Base-by-base conservation (phyloP, 1,140 invertebrate genomes). In the Diploscapter pachys region DNA sequence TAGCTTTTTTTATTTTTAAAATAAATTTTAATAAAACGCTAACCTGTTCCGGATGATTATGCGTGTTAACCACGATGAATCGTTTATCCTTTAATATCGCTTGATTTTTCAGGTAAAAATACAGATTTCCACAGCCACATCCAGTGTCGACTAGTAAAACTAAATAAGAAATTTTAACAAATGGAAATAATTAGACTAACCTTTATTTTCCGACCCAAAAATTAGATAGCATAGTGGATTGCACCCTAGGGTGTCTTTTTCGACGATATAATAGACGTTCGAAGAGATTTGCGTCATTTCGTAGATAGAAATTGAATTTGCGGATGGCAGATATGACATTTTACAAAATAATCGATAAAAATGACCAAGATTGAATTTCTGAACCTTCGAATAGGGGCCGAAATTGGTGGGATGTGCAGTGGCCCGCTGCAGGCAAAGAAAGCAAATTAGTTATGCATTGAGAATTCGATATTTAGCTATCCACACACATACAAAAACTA, bases 11-110 rank as follows among this genome's bases (percentile, higher is more conserved):
- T 52, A 64, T 48, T 71, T 50, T 50, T 6, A 13, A 72, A 61
- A 61, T 57, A 57, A 52, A 13, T 2, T 48, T 4, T 3, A 55
- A 76, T 5, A 74, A 9, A 51, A 57, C 6, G 8, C 63, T 13
- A 52, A 78, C 77, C 74, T 78, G 78, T 69, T 79, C 78, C 8
- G 78, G 63, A 63, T 79, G 78, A 63, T 79, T 79, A 59, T 79
- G 78, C 57, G 78, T 79, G 75, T 79, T 79, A 9, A 79, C 71
- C 31, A 79, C 78, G 62, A 79, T 68, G 49, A 79, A 13, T 56
- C 67, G 70, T 62, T 54, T 54, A 55, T 79, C 59, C 51, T 79
- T 53, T 51, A 70, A 66, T n/a, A 79, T 66, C 8, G 63, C 31
- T 51, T 72, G 55, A 6, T 55, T 65, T 59, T 71, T 64, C 5